Evolutionary conservation across 2,797 vertebrate species (phyloP).

Genomic region (Lutra lutra): DNA sequence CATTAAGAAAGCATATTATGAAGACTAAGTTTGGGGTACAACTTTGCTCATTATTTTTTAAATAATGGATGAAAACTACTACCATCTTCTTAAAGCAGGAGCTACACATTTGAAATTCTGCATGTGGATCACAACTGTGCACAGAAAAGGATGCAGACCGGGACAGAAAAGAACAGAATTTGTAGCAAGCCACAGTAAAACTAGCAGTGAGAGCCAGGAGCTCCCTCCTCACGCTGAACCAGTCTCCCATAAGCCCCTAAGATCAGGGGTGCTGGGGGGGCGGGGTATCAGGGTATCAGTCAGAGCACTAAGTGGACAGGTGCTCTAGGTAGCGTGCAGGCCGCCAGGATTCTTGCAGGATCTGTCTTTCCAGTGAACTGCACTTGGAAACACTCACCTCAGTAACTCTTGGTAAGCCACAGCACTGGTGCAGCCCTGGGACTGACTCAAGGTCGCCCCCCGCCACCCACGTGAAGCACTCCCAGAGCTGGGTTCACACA

Average conservation of each 20-base stretch:
- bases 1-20: neutral
- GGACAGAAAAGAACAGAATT: neutral
- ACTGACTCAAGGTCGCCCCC: neutral
- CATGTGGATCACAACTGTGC: neutral
- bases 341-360: neutral
- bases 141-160: neutral
- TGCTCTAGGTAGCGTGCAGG: fast-evolving
- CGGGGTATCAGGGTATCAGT: neutral
- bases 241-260: fast-evolving
- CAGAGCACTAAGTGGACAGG: neutral
- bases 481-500: too few species aligned
- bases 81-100: neutral
- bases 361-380: neutral
- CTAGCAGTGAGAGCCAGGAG: neutral
- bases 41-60: neutral
- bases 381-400: neutral
- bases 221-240: too few species aligned
- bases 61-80: neutral
- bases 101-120: neutral
- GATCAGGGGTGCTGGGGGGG: neutral
- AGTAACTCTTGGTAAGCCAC: neutral
- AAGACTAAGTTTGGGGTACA: neutral
- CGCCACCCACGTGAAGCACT: too few species aligned
- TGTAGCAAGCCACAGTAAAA: fast-evolving
- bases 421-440: fast-evolving